phyloP scores from a whole-genome alignment of 2,113 vertebrate species.

The Daboia siamensis region DNA sequence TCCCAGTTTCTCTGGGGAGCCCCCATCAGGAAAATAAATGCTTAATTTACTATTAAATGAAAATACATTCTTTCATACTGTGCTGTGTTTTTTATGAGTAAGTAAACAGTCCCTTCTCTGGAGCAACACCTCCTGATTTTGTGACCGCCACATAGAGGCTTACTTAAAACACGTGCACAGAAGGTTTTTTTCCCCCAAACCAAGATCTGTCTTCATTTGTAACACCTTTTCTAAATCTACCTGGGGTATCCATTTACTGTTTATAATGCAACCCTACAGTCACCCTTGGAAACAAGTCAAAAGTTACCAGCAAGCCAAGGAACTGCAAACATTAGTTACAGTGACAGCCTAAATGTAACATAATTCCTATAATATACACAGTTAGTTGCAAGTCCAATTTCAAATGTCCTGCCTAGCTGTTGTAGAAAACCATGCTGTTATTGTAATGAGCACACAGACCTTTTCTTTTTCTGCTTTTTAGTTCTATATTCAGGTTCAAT shows the following conservation, averaged over 20 bases:
- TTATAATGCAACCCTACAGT: not conserved
- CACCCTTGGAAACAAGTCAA: constrained; percentile 43
- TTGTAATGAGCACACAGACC: constrained; percentile 43
- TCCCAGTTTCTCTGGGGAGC: not conserved
- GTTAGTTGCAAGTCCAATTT: constrained; percentile 44
- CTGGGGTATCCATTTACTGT: constrained; percentile 11
- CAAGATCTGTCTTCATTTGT: not conserved
- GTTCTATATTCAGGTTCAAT: constrained; percentile 42
- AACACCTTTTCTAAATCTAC: not conserved
- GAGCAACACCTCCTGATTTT: not conserved
- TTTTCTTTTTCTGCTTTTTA: constrained; percentile 44
- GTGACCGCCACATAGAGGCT: not conserved
- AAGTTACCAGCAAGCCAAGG: constrained; percentile 32
- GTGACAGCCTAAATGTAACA: constrained; percentile 56
- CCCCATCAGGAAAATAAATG: not conserved
- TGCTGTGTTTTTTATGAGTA: constrained; percentile 8
- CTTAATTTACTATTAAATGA: not conserved
- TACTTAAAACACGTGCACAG: not conserved
- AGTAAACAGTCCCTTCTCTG: constrained; percentile 9
- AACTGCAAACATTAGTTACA: constrained; percentile 48
- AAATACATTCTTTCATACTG: not conserved
- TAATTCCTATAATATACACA: constrained; percentile 48
- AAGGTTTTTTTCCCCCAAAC: not conserved
- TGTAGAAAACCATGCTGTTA: constrained; percentile 58
- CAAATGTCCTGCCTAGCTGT: constrained; percentile 45